A percentile compares a stretch with the other conserved stretches of the same genome.
phyloP scores from a whole-genome alignment of 2,888 invertebrate genomes.

The Lasius fuliginosus region DNA sequence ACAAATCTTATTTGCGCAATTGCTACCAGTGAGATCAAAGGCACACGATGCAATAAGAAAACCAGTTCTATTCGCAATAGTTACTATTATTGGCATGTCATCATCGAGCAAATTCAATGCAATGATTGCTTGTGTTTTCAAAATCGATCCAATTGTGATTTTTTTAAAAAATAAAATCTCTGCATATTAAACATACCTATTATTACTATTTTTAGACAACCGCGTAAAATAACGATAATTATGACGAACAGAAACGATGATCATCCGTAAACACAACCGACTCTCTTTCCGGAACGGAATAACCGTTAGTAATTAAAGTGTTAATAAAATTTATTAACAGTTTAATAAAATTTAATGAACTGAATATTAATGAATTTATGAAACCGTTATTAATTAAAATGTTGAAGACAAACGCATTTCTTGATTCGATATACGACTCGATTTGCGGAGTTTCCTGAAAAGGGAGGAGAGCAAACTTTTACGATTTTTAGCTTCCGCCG shows the following conservation, averaged over 20 bases:
- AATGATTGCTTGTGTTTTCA: neutral
- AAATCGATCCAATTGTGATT: neutral
- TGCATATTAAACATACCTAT: neutral
- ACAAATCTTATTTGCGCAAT: constrained; percentile 22
- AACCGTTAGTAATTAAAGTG: constrained; percentile 65
- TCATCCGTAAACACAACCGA: constrained; percentile 26
- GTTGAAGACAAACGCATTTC: constrained; percentile 6
- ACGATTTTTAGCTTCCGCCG: constrained; percentile 83
- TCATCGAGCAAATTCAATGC: constrained; percentile 8
- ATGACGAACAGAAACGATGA: constrained; percentile 44
- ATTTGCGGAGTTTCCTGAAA: constrained; percentile 31
- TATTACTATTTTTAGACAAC: neutral
- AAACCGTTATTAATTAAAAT: constrained; percentile 65
- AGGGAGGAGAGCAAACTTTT: constrained; percentile 72
- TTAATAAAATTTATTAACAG: neutral
- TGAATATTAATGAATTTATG: neutral
- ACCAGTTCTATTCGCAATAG: constrained; percentile 30
- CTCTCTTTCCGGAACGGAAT: constrained; percentile 3
- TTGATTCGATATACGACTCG: constrained; percentile 23
- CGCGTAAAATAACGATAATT: constrained; percentile 22
- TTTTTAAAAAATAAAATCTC: neutral
- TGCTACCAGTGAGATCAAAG: neutral
- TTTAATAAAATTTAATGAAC: neutral
- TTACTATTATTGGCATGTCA: constrained; percentile 32
- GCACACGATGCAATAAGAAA: constrained; percentile 13